Evolutionary conservation across 2,113 vertebrate species (phyloP).

Genomic region (Pseudonaja textilis): DNA sequence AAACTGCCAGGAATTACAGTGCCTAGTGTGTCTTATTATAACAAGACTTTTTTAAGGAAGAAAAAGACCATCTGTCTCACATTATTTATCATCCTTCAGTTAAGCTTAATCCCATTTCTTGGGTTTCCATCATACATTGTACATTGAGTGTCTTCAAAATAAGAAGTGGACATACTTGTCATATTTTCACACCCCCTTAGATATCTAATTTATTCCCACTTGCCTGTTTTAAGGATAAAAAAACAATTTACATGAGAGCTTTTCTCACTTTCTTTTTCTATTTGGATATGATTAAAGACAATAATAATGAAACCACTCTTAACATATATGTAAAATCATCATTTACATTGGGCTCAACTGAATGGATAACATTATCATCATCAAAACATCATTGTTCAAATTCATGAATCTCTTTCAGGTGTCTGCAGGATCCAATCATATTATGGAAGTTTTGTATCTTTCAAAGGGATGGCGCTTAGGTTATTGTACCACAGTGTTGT

Average conservation of each 20-base stretch:
- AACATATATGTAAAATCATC: background rate
- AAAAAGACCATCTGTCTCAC: background rate
- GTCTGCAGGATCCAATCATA: background rate
- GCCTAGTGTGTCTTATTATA: background rate
- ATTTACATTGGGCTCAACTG: background rate
- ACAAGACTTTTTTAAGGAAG: background rate
- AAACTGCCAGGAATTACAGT: slow-evolving; percentile 26
- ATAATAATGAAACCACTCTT: background rate
- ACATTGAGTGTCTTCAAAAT: slow-evolving; percentile 9
- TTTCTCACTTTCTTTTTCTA: background rate
- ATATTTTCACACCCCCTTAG: background rate
- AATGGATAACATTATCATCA: background rate
- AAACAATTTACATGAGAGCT: background rate
- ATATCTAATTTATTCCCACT: background rate
- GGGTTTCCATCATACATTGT: background rate
- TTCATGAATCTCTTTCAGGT: background rate
- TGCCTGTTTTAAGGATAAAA: background rate
- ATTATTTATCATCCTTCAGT: background rate
- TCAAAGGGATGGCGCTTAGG: background rate
- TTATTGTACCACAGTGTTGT: background rate
- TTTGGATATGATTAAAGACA: background rate
- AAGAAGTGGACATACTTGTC: background rate
- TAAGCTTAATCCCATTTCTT: slow-evolving; percentile 16
- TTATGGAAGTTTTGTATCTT: background rate
- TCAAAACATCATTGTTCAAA: background rate